These are phyloP conservation scores for Sebastes flavidus DNA, from an alignment of 2,797 vertebrate species.

Conservation along the genomic window DNA sequence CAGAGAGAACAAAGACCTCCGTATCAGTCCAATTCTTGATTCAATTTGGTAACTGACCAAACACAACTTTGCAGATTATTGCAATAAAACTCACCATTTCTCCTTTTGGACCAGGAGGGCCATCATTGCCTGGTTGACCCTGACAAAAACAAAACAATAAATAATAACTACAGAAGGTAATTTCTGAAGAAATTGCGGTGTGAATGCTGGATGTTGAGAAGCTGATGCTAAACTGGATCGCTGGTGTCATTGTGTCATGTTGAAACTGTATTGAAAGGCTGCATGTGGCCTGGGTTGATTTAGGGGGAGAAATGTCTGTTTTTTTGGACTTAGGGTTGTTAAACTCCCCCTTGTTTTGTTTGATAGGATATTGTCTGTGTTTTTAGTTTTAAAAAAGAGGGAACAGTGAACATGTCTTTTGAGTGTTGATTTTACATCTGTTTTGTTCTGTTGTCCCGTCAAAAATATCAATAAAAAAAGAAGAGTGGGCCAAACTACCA, in stretches of 20 bases:
- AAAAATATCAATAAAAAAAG: too few relatives aligned
- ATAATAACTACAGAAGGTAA: not conserved
- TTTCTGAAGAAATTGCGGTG: not conserved
- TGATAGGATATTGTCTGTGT: not conserved
- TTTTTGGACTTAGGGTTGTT: not conserved
- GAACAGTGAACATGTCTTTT: too few relatives aligned
- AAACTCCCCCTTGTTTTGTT: not conserved
- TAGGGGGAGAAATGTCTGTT: not conserved
- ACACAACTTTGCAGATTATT: not conserved
- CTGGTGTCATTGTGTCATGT: not conserved
- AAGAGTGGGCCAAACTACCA: too few relatives aligned
- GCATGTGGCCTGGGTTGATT: not conserved
- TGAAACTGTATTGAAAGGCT: not conserved
- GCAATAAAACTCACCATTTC: slow-evolving; percentile 70
- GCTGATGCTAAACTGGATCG: not conserved
- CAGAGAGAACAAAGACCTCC: not conserved
- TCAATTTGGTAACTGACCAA: not conserved
- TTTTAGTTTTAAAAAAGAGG: not conserved
- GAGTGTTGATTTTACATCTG: too few relatives aligned
- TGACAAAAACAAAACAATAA: slow-evolving; percentile 39
- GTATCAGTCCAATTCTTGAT: not conserved
- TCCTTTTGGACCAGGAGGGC: slow-evolving; percentile 82
- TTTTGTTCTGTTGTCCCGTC: too few relatives aligned
- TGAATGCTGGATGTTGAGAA: not conserved
- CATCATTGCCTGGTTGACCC: slow-evolving; percentile 79